Evolutionary conservation across 1,140 invertebrate species (phyloP).

Genomic region (Harpegnathos saltator): DNA sequence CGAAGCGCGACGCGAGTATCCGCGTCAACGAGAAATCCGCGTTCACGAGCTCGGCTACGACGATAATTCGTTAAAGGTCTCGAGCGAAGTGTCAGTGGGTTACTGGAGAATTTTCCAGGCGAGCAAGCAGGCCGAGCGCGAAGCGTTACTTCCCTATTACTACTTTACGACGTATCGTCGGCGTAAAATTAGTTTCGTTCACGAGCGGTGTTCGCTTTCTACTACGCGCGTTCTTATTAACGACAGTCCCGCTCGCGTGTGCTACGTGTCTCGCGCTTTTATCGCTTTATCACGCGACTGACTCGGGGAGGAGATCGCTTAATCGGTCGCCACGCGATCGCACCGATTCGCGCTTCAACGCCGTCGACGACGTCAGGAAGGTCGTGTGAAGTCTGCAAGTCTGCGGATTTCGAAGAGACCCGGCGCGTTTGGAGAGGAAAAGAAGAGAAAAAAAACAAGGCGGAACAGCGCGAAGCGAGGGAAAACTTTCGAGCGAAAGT

Average conservation of each 20-base stretch:
- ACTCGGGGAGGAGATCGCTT: background rate
- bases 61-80: constrained; percentile 41
- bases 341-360: too few species aligned
- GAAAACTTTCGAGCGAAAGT: background rate
- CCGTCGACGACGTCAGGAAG: too few species aligned
- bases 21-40: constrained; percentile 36
- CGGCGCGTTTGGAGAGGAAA: too few species aligned
- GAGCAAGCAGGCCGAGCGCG: constrained; percentile 44
- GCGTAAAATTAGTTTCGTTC: constrained; percentile 50
- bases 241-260: constrained; percentile 12
- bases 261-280: background rate
- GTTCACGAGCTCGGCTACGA: constrained; percentile 8
- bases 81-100: constrained; percentile 67
- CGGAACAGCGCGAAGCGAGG: too few species aligned
- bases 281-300: background rate
- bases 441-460: background rate
- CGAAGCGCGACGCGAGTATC: background rate
- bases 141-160: constrained; percentile 44
- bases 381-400: too few species aligned
- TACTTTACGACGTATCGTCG: constrained; percentile 45
- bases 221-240: constrained; percentile 8
- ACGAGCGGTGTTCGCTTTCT: constrained; percentile 9
- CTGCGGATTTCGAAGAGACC: too few species aligned
- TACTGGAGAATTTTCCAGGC: constrained; percentile 67
- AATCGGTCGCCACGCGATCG: background rate